These are phyloP conservation scores for Calypte anna DNA, from an alignment of 2,113 vertebrate genomes.

Conservation along the genomic window DNA sequence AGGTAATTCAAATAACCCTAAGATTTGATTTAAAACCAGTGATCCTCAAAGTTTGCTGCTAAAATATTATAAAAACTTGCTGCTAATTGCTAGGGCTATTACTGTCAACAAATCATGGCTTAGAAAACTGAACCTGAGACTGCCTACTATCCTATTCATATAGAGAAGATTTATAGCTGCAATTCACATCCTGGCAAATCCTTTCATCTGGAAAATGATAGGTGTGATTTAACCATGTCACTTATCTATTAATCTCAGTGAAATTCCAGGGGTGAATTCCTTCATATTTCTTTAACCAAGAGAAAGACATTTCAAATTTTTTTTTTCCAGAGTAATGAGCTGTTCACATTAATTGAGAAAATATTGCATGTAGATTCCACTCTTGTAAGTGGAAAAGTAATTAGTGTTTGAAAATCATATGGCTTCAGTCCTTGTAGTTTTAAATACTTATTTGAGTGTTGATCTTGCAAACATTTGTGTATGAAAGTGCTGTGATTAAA, in stretches of 20 bases:
- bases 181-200: conserved; percentile 41
- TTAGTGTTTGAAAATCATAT: conserved; percentile 43
- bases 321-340: not conserved
- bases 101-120: conserved; percentile 29
- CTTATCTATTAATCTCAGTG: conserved; percentile 5
- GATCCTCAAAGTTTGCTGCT: conserved; percentile 31
- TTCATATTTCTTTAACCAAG: conserved; percentile 14
- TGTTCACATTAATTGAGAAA: conserved; percentile 34
- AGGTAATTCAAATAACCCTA: conserved; percentile 15
- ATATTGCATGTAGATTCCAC: not conserved
- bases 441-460: conserved; percentile 14
- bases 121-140: not conserved
- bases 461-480: conserved; percentile 8
- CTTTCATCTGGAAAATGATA: conserved; percentile 55
- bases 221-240: conserved; percentile 22
- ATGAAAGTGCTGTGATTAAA: not conserved
- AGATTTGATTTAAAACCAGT: conserved; percentile 56
- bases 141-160: conserved; percentile 1
- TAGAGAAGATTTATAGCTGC: conserved; percentile 33
- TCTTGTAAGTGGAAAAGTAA: conserved; percentile 23
- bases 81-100: conserved; percentile 51
- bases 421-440: not conserved
- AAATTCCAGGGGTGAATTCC: conserved; percentile 30
- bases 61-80: conserved; percentile 43
- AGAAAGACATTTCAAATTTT: not conserved